These are phyloP conservation scores for Chaetodon trifascialis DNA, from an alignment of 2,113 vertebrate species.

Conservation along the genomic window DNA sequence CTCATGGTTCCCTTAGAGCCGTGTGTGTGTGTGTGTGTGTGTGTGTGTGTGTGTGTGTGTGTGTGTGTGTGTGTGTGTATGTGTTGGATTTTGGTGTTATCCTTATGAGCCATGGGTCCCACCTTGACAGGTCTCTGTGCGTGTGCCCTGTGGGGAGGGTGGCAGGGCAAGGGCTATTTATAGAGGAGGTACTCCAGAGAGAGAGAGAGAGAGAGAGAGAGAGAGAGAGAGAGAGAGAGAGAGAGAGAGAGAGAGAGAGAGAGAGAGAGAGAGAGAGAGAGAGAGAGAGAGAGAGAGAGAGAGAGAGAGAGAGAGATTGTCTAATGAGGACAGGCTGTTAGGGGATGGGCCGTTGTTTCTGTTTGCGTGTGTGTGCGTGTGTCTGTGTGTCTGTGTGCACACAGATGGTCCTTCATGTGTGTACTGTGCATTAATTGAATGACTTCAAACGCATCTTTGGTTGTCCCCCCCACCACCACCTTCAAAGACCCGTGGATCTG, in stretches of 20 bases:
- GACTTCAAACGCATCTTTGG: slow-evolving; percentile 78
- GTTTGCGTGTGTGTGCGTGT: slow-evolving; percentile 40
- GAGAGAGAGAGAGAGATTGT: slow-evolving; percentile 64
- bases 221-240: slow-evolving; percentile 67
- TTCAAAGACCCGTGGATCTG: slow-evolving; percentile 72
- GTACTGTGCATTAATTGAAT: slow-evolving; percentile 78
- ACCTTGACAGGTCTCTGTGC: slow-evolving; percentile 73
- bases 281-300: slow-evolving; percentile 50
- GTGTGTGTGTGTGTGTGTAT: slow-evolving; percentile 9
- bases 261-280: slow-evolving; percentile 65
- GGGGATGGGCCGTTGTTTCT: slow-evolving; percentile 73
- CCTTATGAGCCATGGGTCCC: slow-evolving; percentile 54
- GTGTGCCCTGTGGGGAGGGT: slow-evolving; percentile 67
- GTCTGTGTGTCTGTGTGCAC: slow-evolving; percentile 55
- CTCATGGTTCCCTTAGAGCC: slow-evolving; percentile 37
- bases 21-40: background rate
- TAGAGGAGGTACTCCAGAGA: slow-evolving; percentile 72
- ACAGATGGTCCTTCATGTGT: slow-evolving; percentile 80
- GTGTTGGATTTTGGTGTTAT: slow-evolving; percentile 28
- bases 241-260: slow-evolving; percentile 51
- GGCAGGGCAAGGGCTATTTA: slow-evolving; percentile 76
- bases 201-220: slow-evolving; percentile 58
- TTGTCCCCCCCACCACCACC: slow-evolving; percentile 56
- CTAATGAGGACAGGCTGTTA: slow-evolving; percentile 80
- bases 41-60: slow-evolving; percentile 29